These are phyloP conservation scores for Stenolophus ochropezus DNA, from an alignment of 2,888 invertebrate species.

Conservation along the genomic window DNA sequence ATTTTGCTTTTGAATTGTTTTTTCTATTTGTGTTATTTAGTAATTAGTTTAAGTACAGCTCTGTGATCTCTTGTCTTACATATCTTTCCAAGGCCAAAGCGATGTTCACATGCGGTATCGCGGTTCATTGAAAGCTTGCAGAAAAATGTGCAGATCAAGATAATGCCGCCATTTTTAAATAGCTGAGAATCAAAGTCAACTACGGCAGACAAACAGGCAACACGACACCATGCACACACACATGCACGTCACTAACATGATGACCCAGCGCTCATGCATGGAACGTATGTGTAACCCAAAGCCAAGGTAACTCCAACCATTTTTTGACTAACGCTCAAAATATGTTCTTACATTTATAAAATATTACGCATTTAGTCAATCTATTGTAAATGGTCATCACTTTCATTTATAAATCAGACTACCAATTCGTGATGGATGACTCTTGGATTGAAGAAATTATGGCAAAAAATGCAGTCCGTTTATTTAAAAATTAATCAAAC, in stretches of 20 bases:
- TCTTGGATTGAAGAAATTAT: no score
- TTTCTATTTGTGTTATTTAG: no score
- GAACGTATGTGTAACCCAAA: background rate
- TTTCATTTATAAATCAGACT: no score
- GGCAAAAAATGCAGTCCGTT: no score
- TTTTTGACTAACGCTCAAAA: background rate
- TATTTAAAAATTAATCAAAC: no score
- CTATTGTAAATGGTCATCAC: no score
- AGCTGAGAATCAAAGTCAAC: background rate
- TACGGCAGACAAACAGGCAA: slow-evolving; percentile 1
- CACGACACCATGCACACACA: background rate
- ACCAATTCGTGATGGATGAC: background rate
- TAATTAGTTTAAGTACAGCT: background rate
- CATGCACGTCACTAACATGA: background rate
- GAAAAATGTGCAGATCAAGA: background rate
- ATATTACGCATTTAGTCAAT: background rate
- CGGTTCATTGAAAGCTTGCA: background rate
- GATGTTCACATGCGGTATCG: background rate
- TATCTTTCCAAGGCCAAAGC: background rate
- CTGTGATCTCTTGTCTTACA: background rate
- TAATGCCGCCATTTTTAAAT: slow-evolving; percentile 1
- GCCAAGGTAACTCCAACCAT: background rate
- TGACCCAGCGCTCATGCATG: background rate
- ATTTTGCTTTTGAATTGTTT: no score
- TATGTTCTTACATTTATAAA: background rate